Evolutionary conservation across 2,888 invertebrate genomes (phyloP).

Genomic region (Bellardia pandia): DNA sequence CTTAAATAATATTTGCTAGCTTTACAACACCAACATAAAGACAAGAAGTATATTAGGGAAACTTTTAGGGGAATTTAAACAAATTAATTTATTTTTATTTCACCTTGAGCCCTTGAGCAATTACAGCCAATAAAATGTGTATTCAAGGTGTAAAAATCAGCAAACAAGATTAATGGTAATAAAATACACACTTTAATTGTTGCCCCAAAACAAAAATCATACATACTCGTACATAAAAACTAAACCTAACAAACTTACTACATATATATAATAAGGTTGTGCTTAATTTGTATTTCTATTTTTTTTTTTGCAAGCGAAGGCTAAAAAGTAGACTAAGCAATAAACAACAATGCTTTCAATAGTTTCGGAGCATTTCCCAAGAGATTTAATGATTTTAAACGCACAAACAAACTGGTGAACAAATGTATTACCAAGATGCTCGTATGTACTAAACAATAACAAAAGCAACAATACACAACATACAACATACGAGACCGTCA

Average conservation of each 20-base stretch:
- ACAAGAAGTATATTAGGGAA: no score
- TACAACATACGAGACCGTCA: not conserved
- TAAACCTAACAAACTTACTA: not conserved
- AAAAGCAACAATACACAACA: not conserved
- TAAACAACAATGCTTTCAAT: constrained; percentile 3
- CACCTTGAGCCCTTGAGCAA: not conserved
- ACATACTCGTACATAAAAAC: not conserved
- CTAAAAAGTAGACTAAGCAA: not conserved
- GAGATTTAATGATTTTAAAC: constrained; percentile 17
- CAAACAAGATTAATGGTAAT: constrained; percentile 7
- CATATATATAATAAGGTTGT: not conserved
- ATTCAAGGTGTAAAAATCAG: not conserved
- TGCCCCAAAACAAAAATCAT: not conserved
- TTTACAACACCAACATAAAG: not conserved
- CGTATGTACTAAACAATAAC: not conserved
- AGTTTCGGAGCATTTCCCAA: constrained; percentile 18
- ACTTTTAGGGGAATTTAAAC: not conserved
- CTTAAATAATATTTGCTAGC: no score
- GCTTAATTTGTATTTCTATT: no score
- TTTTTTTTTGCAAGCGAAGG: no score
- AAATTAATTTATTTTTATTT: not conserved
- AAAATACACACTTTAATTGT: not conserved
- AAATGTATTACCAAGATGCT: not conserved
- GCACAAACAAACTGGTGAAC: not conserved
- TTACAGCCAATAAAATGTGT: constrained; percentile 7